Percentiles rank a stretch among this genome's conserved stretches.
Conservation (phyloP, 2,797 vertebrate species). For the Numenius phaeopus region DNA sequence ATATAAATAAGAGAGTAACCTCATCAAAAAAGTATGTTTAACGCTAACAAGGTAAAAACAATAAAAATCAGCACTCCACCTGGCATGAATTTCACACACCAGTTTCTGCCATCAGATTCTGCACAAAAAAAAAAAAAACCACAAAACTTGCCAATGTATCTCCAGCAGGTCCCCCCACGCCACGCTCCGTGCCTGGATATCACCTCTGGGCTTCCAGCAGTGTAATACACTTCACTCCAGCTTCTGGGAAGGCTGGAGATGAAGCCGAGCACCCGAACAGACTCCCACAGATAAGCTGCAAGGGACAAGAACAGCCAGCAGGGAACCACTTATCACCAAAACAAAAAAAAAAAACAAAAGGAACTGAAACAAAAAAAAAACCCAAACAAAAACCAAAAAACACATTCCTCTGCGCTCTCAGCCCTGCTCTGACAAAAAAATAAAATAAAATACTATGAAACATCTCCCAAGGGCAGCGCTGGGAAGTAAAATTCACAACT, state of each 20-base stretch:
- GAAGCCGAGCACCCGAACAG: neutral
- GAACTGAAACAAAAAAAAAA: too few relatives aligned
- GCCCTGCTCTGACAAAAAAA: fast-evolving
- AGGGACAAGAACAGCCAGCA: neutral
- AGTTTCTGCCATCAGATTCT: neutral
- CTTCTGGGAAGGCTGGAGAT: neutral
- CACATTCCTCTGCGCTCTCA: neutral
- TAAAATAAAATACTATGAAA: neutral
- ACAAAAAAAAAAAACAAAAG: too few relatives aligned
- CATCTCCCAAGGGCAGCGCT: neutral
- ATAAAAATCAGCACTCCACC: neutral
- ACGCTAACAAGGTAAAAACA: neutral
- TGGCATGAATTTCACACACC: neutral
- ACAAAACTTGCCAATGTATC: neutral
- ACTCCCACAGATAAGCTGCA: neutral
- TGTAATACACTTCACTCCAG: neutral
- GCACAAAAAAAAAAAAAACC: neutral
- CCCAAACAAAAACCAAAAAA: too few relatives aligned
- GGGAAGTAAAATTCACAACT: neutral
- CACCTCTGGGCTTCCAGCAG: neutral
- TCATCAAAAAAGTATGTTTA: neutral
- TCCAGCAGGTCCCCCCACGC: neutral
- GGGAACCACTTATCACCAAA: too few relatives aligned
- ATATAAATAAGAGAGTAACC: slow-evolving; percentile 1
- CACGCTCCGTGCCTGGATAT: fast-evolving